Conservation (phyloP, 2,113 vertebrate genomes). For the Campylorhamphus procurvoides region DNA sequence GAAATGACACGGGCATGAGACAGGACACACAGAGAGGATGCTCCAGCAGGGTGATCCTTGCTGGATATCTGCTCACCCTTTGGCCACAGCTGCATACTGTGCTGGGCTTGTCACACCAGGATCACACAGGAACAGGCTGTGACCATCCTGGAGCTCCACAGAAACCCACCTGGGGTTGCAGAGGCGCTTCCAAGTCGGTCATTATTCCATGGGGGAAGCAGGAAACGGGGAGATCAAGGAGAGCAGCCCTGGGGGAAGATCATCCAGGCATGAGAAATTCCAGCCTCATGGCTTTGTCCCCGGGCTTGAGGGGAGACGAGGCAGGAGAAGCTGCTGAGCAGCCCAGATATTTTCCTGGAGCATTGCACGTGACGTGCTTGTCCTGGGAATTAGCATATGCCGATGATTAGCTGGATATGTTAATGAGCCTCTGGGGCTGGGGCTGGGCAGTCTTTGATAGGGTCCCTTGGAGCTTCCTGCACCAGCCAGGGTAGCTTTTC, state of each 20-base stretch:
- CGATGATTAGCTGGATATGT: not conserved
- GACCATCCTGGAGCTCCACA: not conserved
- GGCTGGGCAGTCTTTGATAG: not conserved
- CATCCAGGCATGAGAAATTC: not conserved
- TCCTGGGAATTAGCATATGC: not conserved
- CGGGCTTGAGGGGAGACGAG: not conserved
- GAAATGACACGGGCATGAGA: not conserved
- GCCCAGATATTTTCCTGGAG: not conserved
- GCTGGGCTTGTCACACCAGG: not conserved
- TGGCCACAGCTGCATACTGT: not conserved
- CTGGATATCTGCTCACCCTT: not conserved
- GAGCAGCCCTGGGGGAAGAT: not conserved
- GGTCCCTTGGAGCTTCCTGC: not conserved
- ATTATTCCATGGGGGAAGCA: not conserved
- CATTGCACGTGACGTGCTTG: not conserved
- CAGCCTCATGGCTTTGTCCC: not conserved
- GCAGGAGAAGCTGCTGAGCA: not conserved
- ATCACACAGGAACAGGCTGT: not conserved
- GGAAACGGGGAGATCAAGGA: not conserved
- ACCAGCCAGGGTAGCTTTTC: not conserved
- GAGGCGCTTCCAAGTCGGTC: not conserved
- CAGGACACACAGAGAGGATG: not conserved
- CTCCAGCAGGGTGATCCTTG: not conserved
- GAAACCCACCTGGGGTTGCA: not conserved
- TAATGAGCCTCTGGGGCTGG: not conserved